Conservation (phyloP, 2,888 invertebrate species). For the Bombylius discolor region DNA sequence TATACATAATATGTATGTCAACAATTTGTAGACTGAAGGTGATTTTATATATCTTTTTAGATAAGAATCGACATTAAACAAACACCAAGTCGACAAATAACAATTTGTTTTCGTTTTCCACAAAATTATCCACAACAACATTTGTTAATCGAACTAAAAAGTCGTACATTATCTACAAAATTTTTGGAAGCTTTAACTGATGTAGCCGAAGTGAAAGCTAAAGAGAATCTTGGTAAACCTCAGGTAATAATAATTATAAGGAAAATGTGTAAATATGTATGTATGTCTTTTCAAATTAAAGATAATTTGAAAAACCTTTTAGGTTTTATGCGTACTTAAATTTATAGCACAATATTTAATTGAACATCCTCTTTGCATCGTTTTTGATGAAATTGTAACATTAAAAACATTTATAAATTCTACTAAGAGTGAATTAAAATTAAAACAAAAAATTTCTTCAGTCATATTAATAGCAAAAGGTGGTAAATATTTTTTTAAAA, state of each 20-base stretch:
- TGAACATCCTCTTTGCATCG: constrained; percentile 57
- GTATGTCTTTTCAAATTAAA: background rate
- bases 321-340: constrained; percentile 44
- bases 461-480: constrained; percentile 44
- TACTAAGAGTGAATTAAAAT: constrained; percentile 44
- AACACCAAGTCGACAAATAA: constrained; percentile 47
- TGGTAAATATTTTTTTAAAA: constrained; percentile 46
- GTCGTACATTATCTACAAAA: constrained; percentile 51
- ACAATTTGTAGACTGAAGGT: background rate
- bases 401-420: constrained; percentile 41
- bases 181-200: constrained; percentile 47
- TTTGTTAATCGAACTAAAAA: constrained; percentile 54
- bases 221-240: constrained; percentile 45
- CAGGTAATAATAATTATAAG: constrained; percentile 30
- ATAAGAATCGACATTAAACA: constrained; percentile 50
- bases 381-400: constrained; percentile 54
- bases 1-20: background rate
- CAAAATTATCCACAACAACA: constrained; percentile 45
- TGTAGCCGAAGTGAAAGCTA: constrained; percentile 47
- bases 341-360: constrained; percentile 51
- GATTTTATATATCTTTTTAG: constrained; percentile 4
- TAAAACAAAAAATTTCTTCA: constrained; percentile 52
- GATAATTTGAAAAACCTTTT: constrained; percentile 6
- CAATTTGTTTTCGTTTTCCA: constrained; percentile 54
- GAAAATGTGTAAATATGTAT: too few relatives aligned